Base-by-base conservation (phyloP, 2,888 invertebrate species). In the Drosophila percnosoma region DNA sequence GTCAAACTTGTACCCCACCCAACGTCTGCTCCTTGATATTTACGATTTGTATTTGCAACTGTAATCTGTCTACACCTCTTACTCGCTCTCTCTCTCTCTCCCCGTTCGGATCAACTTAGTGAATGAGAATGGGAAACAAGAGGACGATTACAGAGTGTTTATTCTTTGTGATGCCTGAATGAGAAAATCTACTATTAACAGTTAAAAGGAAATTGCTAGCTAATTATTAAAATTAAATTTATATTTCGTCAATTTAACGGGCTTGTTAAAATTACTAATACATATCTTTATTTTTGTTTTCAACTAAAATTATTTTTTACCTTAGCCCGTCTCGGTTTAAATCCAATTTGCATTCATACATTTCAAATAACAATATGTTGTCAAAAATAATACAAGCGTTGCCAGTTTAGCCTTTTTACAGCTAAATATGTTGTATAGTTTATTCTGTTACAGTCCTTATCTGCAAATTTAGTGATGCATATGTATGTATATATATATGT, bases 21-120 rank as follows among this genome's bases (percentile, higher is more conserved):
- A 15, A 29, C 51, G 40, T 36, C 54, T 68, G 63, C 38, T 31
- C 42, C 45, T 18, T 13, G 36, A 51, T 8, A 48, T 49, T 29
- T 18, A 58, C 49, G 54, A 60, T 59, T 69, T 64, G 52, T 49
- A 57, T 57, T 70, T 62, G 58, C 49, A 49, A 69, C 13, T 51
- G 49, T 62, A 76, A 70, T 66, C 58, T 54, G 27, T 51, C n/a
- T 24, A 24, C 15, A 45, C 45, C 18, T 10, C 10, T n/a, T 0
- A 40, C 18, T 15, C 15, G 42, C 18, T 31, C 31, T 40, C 4
- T 27, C 36, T 27, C 36, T 38, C 36, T 38, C 24, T 24, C 21
- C 45, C 45, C 24, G 2, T 24, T 24, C 15, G 24, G 15, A 8
- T 45, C 1, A 45, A 24, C 24, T 4, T 15, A 2, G 24, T 24